Percentiles rank a stretch among this genome's conserved stretches.
Conservation (phyloP, 2,888 invertebrate species). For the Sericinus montela region DNA sequence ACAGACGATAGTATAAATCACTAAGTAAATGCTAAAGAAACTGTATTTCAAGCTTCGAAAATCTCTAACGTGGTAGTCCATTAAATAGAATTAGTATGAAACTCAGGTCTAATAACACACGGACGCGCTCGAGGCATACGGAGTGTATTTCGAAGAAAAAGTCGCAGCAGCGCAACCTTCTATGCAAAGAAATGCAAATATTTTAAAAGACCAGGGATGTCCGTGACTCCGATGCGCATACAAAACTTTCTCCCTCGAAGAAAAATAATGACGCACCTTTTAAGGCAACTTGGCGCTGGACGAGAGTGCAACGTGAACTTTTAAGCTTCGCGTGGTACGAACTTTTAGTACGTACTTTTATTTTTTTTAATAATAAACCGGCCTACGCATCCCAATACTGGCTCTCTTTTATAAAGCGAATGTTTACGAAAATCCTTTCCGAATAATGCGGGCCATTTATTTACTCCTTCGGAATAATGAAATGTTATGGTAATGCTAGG, state of each 20-base stretch:
- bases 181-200: constrained; percentile 67
- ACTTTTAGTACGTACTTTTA: not conserved
- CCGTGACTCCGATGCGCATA: constrained; percentile 43
- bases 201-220: constrained; percentile 57
- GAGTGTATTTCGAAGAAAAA: constrained; percentile 41
- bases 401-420: constrained; percentile 1
- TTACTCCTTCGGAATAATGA: not conserved
- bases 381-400: not conserved
- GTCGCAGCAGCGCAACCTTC: constrained; percentile 34
- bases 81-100: constrained; percentile 24
- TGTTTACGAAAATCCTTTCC: not conserved
- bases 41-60: not conserved
- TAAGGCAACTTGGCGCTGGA: constrained; percentile 52
- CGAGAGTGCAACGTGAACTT: constrained; percentile 37
- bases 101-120: constrained; percentile 21
- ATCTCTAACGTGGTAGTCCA: constrained; percentile 14
- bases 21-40: too few species aligned
- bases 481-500: not conserved
- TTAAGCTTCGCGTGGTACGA: constrained; percentile 15
- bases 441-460: not conserved
- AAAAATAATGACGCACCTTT: constrained; percentile 63
- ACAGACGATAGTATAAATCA: too few species aligned
- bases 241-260: constrained; percentile 63
- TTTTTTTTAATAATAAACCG: constrained; percentile 1
- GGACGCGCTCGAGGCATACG: constrained; percentile 26